Conservation (phyloP, 1,140 invertebrate species). For the Drosophila micromelanica region DNA sequence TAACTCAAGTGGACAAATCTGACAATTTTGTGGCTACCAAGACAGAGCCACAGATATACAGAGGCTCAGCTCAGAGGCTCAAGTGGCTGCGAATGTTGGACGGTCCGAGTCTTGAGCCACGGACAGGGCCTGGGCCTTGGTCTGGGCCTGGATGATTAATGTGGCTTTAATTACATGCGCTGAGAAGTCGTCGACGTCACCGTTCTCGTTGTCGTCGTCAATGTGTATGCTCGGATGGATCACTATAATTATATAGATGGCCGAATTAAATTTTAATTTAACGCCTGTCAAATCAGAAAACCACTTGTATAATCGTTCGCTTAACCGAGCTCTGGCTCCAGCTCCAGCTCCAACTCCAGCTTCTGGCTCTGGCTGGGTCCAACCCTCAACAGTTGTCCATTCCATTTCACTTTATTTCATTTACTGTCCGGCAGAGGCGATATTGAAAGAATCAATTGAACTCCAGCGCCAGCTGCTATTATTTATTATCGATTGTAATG, state of each 20-base stretch:
- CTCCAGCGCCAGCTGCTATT: conserved; percentile 56
- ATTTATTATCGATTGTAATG: conserved; percentile 81
- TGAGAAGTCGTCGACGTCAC: conserved; percentile 61
- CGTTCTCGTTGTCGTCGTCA: conserved; percentile 66
- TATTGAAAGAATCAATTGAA: conserved; percentile 72
- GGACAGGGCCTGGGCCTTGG: conserved; percentile 13
- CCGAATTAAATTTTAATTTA: conserved; percentile 83
- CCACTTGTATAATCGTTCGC: conserved; percentile 81
- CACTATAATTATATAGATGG: conserved; percentile 83
- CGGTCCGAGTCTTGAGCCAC: conserved; percentile 8
- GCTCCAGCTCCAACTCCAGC: no score
- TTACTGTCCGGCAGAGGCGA: conserved; percentile 40
- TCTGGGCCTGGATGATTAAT: conserved; percentile 66
- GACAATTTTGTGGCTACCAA: conserved; percentile 82
- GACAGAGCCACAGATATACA: conserved; percentile 44
- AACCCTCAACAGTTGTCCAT: conserved; percentile 59
- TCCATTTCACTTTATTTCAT: conserved; percentile 53
- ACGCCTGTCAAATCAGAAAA: conserved; percentile 82
- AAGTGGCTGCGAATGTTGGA: conserved; percentile 56
- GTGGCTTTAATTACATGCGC: conserved; percentile 82
- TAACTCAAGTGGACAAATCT: conserved; percentile 83
- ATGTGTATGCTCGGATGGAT: conserved; percentile 81
- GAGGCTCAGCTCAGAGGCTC: conserved; percentile 15
- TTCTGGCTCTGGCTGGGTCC: neutral
- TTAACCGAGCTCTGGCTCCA: conserved; percentile 47